Conservation (phyloP, 23 tunicate genomes). For the Ciona savignyi region DNA sequence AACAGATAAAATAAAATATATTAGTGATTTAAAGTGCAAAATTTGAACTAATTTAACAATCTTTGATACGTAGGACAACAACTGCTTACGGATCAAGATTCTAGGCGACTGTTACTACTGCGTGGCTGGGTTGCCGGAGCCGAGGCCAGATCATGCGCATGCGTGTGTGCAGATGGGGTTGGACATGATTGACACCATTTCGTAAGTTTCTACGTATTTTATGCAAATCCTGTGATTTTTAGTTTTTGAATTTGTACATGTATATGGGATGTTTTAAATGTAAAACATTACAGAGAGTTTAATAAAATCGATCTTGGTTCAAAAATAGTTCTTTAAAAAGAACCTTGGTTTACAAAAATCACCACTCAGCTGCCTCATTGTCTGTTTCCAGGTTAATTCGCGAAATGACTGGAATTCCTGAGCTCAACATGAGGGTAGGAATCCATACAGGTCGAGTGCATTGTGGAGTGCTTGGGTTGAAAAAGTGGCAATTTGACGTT, state of each 20-base stretch:
- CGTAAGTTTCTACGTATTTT: too few relatives aligned
- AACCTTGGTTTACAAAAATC: too few relatives aligned
- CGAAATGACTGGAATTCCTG: constrained; percentile 78
- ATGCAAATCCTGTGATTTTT: too few relatives aligned
- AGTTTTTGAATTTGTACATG: too few relatives aligned
- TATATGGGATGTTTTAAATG: too few relatives aligned
- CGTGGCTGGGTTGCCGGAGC: constrained; percentile 93
- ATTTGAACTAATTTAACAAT: not conserved
- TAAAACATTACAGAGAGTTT: too few relatives aligned
- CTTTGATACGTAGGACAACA: constrained; percentile 48
- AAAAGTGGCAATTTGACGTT: constrained; percentile 99
- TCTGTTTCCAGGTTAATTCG: constrained; percentile 72
- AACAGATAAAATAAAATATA: not conserved
- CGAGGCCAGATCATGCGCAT: constrained; percentile 82
- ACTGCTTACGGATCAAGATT: constrained; percentile 88
- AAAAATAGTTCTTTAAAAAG: too few relatives aligned
- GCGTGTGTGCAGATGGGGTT: constrained; percentile 94
- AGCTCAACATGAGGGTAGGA: constrained; percentile 93
- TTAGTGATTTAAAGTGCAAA: too few relatives aligned
- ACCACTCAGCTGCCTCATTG: too few relatives aligned
- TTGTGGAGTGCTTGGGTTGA: constrained; percentile 97
- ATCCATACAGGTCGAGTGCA: constrained; percentile 97
- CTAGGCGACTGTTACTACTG: constrained; percentile 96
- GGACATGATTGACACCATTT: constrained; percentile 97
- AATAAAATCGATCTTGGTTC: too few relatives aligned